Base-by-base conservation (phyloP, 2,113 vertebrate species). In the Chinchilla lanigera region DNA sequence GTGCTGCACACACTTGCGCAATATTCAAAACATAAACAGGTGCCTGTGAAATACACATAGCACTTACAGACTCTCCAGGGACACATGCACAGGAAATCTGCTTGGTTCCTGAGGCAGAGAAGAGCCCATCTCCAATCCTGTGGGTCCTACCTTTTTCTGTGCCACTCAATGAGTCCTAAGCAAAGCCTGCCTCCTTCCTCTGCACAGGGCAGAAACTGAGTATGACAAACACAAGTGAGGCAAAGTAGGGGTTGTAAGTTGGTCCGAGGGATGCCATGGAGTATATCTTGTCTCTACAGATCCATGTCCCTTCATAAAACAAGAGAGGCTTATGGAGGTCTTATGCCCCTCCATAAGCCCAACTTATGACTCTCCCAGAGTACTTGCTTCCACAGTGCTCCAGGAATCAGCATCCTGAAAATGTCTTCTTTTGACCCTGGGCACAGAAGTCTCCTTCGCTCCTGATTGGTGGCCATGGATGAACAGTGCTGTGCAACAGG, bases 171-270 rank as follows among this genome's bases (percentile, higher is more conserved):
- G 89, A 85, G 89, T 81, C 96, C 84, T 30, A 54, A 96, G 20
- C 0, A 93, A 97, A 98, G 95, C 94, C 92, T 94, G 80, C 92
- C 95, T 95, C 94, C 92, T 98, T 95, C 96, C 82, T 98, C 97
- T 98, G 98, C 65, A 88, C 63, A 96, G 63, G 94, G 91, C 75
- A 11, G 93, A 96, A 96, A 78, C 96, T 89, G 97, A 97, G 82
- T 96, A 90, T 96, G 94, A 98, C 97, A 98, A 97, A 98, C 90
- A 92, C 93, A 87, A 94, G 54, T 96, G 96, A 95, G 73, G 9
- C 95, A 96, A 97, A 98, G 89, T 9, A 67, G 24, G 14, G 17
- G 33, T 24, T 75, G 7, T 83, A 93, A 95, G 83, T 93, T 96
- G 73, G 96, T 97, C 96, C 77, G 92, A 77, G 87, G 94, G 24